Base-by-base conservation (phyloP, 2,797 vertebrate genomes). In the Thripadectes ignobilis region DNA sequence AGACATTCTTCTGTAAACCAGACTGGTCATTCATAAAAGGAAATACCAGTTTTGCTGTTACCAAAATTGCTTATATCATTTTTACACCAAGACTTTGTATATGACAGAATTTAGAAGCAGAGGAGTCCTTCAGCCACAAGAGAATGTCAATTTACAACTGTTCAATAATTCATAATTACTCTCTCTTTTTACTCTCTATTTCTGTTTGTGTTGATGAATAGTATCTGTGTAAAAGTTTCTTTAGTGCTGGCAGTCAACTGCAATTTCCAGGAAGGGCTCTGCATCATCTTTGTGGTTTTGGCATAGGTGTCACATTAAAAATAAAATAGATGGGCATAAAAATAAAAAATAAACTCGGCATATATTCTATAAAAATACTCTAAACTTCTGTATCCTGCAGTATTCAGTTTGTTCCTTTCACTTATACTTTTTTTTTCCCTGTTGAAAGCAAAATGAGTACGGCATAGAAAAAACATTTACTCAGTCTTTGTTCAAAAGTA, bases 191-290 rank as follows among this genome's bases (percentile, higher is more conserved):
- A 27, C 48, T 95, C 46, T 61, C 19, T 83, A 2, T 88, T 89
- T 52, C 41, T 85, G 19, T 51, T 39, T 92, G 3, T 59, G 8
- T 78, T 91, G 65, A 92, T 92, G 71, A 93, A 88, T 81, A 90
- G 7, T 39, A 69, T 74, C 14, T 63, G 38, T 7, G 24, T 76
- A 87, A 92, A 94, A 55, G 8, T 92, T 83, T 89, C 8, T 65
- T 95, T 77, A 82, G 65, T 85, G 34, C 85, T 90, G 18, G 6
- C 46, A 88, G 34, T 69, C 49, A 79, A 18, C 41, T 84, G 24
- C 39, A 84, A 85, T 95, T 97, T 94, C 51, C 39, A 95, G 58
- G 34, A 80, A 96, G 26, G 78, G 22, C 3, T 90, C 43, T 75
- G 24, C 20, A 92, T 91, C 19, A 66, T 72, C 76, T 94, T 73